Evolutionary conservation across 2,888 invertebrate species (phyloP), one percentile per base, ranked within the genome.

Genomic region (Ecliptopera silaceata): DNA sequence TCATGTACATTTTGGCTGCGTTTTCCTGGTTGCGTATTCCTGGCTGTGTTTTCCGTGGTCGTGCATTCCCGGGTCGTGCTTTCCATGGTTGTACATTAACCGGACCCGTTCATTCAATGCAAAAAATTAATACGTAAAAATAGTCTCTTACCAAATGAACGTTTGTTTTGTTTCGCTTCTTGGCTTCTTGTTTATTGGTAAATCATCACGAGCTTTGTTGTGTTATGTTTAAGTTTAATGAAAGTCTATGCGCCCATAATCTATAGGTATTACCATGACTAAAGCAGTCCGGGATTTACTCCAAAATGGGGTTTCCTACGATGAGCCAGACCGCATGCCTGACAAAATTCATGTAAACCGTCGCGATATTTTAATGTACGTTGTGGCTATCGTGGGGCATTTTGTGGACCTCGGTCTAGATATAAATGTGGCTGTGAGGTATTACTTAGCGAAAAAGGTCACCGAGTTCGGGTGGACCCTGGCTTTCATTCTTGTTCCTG

Each of bases 401-500:
- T 87, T 95, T 15, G 88, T 94, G 45, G 95, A 96, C 78, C 90
- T 95, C 38, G 93, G 92, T 12, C 82, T 95, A 32, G 96, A 96
- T 86, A 92, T 94, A 36, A 95, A 95, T 79, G 85, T 96, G 22
- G 95, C 95, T 11, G 91, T 93, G 60, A 89, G 93, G 72, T 95
- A 95, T 75, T 93, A 92, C 63, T 69, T 92, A 58, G 86, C 88
- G 18, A 78, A 82, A 11, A 89, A 93, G 71, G 83, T 91, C 62
- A 84, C 86, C 48, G 95, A 94, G 79, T 96, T 95, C 73, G 88
- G 92, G 18, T 93, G 94, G 83, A 96, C 96, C 1, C 77, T 95
- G 42, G 91, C 91, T 31, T 95, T 96, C 73, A 94, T 96, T 64
- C 85, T 95, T 43, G 79, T 95, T 67, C 96, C 96, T 43, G 95